phyloP scores from a whole-genome alignment of 2,797 vertebrate genomes.

The Heterohyrax brucei region DNA sequence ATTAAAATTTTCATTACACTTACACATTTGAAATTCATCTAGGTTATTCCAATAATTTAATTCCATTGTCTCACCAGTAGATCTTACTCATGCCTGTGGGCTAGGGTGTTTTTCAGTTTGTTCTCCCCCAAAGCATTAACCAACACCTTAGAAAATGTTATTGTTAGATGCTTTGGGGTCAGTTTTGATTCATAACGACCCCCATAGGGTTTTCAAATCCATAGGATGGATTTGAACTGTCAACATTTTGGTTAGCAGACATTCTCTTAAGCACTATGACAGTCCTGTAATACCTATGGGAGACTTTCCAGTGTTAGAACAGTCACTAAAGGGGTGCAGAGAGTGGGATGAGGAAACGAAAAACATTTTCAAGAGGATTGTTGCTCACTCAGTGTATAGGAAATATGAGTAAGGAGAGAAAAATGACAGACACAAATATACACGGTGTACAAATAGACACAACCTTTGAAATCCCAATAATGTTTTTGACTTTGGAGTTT shows the following conservation, averaged over 20 bases:
- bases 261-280: too few relatives aligned
- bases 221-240: too few relatives aligned
- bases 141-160: not conserved
- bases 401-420: not conserved
- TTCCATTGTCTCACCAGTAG: not conserved
- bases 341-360: not conserved
- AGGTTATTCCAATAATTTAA: slow-evolving; percentile 31
- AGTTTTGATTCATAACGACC: too few relatives aligned
- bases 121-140: not conserved
- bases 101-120: not conserved
- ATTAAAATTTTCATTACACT: not conserved
- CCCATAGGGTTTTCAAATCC: too few relatives aligned
- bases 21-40: slow-evolving; percentile 6
- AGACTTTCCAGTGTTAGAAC: not conserved
- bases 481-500: not conserved
- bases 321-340: not conserved
- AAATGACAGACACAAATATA: not conserved
- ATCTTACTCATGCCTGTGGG: not conserved
- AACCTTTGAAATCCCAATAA: slow-evolving; percentile 37
- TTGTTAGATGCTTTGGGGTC: too few relatives aligned
- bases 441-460: not conserved
- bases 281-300: not conserved
- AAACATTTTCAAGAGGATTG: not conserved
- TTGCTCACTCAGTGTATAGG: not conserved
- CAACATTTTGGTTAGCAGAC: too few relatives aligned